Evolutionary conservation across 2,797 vertebrate genomes (phyloP).

Genomic region (Novumbra hubbsi): DNA sequence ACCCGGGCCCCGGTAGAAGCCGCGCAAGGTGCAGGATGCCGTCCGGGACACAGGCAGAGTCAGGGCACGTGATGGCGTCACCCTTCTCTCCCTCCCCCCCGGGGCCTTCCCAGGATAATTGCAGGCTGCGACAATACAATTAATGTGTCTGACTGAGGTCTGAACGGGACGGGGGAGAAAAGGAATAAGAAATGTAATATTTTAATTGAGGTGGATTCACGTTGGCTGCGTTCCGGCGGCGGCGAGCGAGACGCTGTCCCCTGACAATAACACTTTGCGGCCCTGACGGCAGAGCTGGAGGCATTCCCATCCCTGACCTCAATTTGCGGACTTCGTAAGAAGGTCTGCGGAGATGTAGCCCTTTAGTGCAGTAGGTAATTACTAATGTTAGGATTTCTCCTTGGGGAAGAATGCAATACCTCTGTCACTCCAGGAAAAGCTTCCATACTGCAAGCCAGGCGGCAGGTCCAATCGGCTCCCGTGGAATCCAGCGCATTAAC

Average conservation of each 20-base stretch:
- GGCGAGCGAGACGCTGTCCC: slow-evolving; percentile 9
- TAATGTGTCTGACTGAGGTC: slow-evolving; percentile 48
- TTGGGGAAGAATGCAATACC: slow-evolving; percentile 47
- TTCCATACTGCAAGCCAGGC: slow-evolving; percentile 45
- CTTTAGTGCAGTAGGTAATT: slow-evolving; percentile 65
- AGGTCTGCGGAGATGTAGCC: slow-evolving; percentile 60
- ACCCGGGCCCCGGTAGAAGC: not conserved
- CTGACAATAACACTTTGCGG: slow-evolving; percentile 42
- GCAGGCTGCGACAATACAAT: slow-evolving; percentile 49
- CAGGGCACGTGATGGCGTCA: slow-evolving; percentile 38
- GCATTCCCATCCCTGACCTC: slow-evolving; percentile 58
- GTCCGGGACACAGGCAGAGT: slow-evolving; percentile 5
- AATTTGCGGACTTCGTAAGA: slow-evolving; percentile 69
- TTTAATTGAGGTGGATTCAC: slow-evolving; percentile 64
- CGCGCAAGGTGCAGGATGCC: not conserved
- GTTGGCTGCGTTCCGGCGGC: slow-evolving; percentile 46
- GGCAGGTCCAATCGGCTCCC: slow-evolving; percentile 60
- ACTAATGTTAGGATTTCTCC: slow-evolving; percentile 58
- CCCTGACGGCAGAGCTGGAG: slow-evolving; percentile 48
- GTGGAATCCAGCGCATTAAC: slow-evolving; percentile 64
- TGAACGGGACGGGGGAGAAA: slow-evolving; percentile 2
- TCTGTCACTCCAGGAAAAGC: slow-evolving; percentile 27
- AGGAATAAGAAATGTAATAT: slow-evolving; percentile 51
- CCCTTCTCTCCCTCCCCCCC: slow-evolving; percentile 33
- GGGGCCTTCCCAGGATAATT: slow-evolving; percentile 53